Evolutionary conservation across 1,140 invertebrate species (phyloP).

Genomic region (Magallana ariakensis): DNA sequence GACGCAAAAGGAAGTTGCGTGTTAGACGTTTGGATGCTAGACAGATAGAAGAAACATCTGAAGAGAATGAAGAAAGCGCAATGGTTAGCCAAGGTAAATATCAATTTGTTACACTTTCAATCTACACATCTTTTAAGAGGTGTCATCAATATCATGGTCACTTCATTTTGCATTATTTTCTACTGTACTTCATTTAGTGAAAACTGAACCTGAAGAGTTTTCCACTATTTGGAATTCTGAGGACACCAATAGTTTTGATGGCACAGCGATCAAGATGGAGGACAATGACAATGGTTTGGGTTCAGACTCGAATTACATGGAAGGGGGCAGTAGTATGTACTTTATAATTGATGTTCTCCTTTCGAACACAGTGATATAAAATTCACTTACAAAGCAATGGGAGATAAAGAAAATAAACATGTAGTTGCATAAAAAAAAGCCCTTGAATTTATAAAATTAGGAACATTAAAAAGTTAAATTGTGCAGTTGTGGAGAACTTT

Average conservation of each 20-base stretch:
- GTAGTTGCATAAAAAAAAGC: no score
- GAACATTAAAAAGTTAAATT: no score
- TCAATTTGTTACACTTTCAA: not conserved
- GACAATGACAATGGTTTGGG: conserved; percentile 2
- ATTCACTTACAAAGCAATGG: no score
- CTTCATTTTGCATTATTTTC: no score
- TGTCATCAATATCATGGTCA: no score
- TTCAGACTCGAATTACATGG: conserved; percentile 1
- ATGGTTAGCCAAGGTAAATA: not conserved
- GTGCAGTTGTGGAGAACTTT: no score
- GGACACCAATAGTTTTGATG: not conserved
- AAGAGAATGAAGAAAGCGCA: not conserved
- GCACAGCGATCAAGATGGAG: not conserved
- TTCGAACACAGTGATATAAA: no score
- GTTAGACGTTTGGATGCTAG: not conserved
- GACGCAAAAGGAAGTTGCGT: conserved; percentile 9
- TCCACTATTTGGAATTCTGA: not conserved
- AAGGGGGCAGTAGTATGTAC: not conserved
- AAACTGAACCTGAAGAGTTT: not conserved
- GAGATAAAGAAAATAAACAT: no score
- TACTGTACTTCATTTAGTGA: not conserved
- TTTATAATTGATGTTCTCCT: not conserved
- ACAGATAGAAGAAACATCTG: not conserved
- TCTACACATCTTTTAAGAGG: no score
- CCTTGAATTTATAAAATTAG: no score